Conservation (phyloP, 2,113 vertebrate genomes). For the Microcebus lehilahytsara region DNA sequence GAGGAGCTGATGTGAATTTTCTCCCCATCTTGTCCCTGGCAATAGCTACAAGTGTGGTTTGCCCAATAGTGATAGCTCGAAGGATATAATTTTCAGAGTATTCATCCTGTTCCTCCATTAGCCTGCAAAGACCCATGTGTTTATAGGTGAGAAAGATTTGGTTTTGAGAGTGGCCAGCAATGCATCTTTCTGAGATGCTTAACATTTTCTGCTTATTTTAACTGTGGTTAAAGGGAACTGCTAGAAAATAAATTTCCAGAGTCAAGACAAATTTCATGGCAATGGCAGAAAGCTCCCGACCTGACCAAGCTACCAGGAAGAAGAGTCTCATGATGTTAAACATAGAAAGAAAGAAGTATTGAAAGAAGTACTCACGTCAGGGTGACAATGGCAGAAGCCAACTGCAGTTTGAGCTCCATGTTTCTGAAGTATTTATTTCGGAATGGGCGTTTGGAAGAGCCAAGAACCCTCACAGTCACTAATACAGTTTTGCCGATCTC, state of each 20-base stretch:
- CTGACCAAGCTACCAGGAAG: not conserved
- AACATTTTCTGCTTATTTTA: slow-evolving; percentile 39
- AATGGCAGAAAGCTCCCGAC: not conserved
- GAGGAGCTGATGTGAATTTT: slow-evolving; percentile 79
- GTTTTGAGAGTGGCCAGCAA: slow-evolving; percentile 12
- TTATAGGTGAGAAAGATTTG: not conserved
- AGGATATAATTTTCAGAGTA: slow-evolving; percentile 80
- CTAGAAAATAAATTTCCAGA: slow-evolving; percentile 32
- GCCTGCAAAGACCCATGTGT: slow-evolving; percentile 57
- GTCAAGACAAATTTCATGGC: slow-evolving; percentile 34
- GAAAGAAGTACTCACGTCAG: slow-evolving; percentile 71
- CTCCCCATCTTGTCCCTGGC: slow-evolving; percentile 78
- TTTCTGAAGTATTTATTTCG: slow-evolving; percentile 78
- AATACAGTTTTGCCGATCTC: slow-evolving; percentile 79
- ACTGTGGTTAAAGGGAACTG: not conserved
- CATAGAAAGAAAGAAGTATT: not conserved
- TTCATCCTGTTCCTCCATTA: slow-evolving; percentile 74
- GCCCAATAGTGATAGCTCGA: slow-evolving; percentile 72
- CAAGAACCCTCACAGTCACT: slow-evolving; percentile 76
- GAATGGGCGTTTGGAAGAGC: slow-evolving; percentile 73
- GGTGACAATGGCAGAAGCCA: slow-evolving; percentile 77
- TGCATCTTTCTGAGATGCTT: not conserved
- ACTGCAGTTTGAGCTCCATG: slow-evolving; percentile 81
- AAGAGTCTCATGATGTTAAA: not conserved
- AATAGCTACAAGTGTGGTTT: slow-evolving; percentile 80